These are phyloP conservation scores for Danio albolineatus DNA, from an alignment of 2,797 vertebrate genomes.

Conservation along the genomic window DNA sequence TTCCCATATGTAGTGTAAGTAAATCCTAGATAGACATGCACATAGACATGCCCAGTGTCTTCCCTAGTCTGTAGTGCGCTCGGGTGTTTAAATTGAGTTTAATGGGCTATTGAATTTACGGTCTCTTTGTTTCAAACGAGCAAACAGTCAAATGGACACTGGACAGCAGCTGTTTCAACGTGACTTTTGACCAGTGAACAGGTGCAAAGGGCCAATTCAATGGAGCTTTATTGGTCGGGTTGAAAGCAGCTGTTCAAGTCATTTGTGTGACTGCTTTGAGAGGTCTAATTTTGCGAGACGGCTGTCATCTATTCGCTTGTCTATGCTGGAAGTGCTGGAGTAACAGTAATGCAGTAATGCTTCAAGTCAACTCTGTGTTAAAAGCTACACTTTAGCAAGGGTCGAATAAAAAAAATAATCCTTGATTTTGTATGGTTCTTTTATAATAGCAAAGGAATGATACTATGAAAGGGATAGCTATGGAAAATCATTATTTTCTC, in stretches of 20 bases:
- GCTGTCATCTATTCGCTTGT: neutral
- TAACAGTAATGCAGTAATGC: neutral
- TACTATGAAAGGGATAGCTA: neutral
- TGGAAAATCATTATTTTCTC: neutral
- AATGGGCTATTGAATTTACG: neutral
- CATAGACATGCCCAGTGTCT: constrained; percentile 53
- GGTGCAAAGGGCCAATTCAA: constrained; percentile 17
- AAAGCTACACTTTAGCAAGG: neutral
- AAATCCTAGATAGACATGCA: constrained; percentile 65
- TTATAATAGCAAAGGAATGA: neutral
- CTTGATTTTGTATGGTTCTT: neutral
- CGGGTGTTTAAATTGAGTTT: neutral
- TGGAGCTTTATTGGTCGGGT: neutral
- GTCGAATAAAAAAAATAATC: too few species aligned
- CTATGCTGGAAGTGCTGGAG: neutral
- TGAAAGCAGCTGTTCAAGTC: constrained; percentile 28
- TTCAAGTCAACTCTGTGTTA: neutral
- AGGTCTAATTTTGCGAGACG: neutral
- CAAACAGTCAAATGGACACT: constrained; percentile 18
- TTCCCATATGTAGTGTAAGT: constrained; percentile 98
- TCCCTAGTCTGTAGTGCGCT: neutral
- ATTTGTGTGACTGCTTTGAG: neutral
- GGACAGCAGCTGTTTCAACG: constrained; percentile 29
- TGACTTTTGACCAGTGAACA: constrained; percentile 13
- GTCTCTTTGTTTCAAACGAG: neutral